Evolutionary conservation across 2,888 invertebrate genomes (phyloP).

Genomic region (Tholera decimalis): DNA sequence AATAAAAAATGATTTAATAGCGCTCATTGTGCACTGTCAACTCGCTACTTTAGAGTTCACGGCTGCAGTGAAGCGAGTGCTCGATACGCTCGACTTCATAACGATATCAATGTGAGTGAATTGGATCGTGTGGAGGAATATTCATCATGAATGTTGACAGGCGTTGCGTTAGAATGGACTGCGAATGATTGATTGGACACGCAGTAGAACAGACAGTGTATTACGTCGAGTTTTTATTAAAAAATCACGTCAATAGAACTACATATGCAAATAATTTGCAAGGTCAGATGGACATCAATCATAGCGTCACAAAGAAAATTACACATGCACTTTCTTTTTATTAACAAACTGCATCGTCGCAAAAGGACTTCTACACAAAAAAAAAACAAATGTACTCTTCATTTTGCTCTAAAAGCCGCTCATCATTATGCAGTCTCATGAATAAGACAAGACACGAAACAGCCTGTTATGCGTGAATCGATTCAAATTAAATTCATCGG

Average conservation of each 20-base stretch:
- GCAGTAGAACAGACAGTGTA: constrained; percentile 69
- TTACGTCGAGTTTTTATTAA: constrained; percentile 64
- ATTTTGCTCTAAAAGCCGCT: constrained; percentile 62
- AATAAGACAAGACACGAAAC: constrained; percentile 71
- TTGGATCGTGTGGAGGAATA: constrained; percentile 76
- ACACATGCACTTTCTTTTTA: constrained; percentile 50
- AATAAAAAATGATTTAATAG: constrained; percentile 79
- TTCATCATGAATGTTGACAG: constrained; percentile 80
- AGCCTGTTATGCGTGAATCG: constrained; percentile 64
- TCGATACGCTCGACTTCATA: constrained; percentile 76
- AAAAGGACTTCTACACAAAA: constrained; percentile 48
- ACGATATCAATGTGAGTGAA: constrained; percentile 74
- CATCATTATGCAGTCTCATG: constrained; percentile 68
- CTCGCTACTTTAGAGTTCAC: constrained; percentile 76
- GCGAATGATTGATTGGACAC: constrained; percentile 76
- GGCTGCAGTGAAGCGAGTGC: constrained; percentile 73
- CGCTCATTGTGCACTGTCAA: constrained; percentile 74
- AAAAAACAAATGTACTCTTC: constrained; percentile 53
- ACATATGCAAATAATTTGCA: constrained; percentile 59
- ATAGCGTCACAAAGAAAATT: constrained; percentile 53
- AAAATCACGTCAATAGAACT: constrained; percentile 48
- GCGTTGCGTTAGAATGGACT: constrained; percentile 73
- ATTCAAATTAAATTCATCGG: constrained; percentile 66
- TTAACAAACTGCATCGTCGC: constrained; percentile 39
- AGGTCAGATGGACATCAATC: constrained; percentile 68